A percentile compares a stretch with the other conserved stretches of the same genome.
Conservation (phyloP, 2,113 vertebrate genomes). For the Sturnus vulgaris region DNA sequence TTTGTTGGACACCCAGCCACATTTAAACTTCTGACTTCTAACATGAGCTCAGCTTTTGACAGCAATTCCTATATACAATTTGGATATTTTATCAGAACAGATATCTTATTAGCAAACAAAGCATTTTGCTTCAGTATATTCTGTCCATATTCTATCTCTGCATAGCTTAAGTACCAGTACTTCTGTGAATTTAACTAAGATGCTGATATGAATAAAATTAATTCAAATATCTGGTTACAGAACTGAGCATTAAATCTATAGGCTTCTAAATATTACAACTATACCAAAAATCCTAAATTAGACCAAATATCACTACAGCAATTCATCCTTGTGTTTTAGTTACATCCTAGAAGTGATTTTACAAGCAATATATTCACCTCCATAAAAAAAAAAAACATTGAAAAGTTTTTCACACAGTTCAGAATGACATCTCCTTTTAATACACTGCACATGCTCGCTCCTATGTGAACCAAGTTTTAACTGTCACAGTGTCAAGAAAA, state of each 20-base stretch:
- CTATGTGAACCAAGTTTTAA: background rate
- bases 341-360: background rate
- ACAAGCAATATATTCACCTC: background rate
- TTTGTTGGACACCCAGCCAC: background rate
- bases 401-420: slow-evolving; percentile 19
- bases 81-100: background rate
- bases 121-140: background rate
- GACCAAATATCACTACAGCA: background rate
- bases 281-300: background rate
- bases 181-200: background rate
- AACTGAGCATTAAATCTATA: background rate
- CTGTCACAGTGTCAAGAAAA: slow-evolving; percentile 24
- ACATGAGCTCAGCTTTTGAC: background rate
- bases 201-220: background rate
- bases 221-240: background rate
- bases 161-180: background rate
- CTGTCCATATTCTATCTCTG: background rate
- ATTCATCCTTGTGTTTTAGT: background rate
- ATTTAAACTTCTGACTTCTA: background rate
- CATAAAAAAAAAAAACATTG: background rate
- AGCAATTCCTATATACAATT: background rate
- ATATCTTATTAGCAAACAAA: background rate
- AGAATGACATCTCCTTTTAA: background rate
- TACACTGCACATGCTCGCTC: background rate
- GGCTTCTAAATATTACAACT: background rate